phyloP scores from a whole-genome alignment of 2,888 invertebrate genomes.

The Chaetogeoica ovagalla region DNA sequence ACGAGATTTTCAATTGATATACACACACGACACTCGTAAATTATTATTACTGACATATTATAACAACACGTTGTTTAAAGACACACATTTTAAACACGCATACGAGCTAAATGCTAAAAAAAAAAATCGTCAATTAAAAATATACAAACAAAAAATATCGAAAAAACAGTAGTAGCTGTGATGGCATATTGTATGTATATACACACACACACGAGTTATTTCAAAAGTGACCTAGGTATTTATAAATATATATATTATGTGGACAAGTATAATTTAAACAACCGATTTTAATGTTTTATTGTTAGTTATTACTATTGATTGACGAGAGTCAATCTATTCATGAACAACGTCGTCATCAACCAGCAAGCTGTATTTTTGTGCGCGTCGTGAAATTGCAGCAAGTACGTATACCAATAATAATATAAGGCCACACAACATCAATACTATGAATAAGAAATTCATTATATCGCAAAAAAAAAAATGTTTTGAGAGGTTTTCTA shows the following conservation, averaged over 20 bases:
- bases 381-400: no score
- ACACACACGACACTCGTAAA: neutral
- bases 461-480: no score
- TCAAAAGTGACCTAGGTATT: no score
- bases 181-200: neutral
- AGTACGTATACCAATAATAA: no score
- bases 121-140: neutral
- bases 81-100: neutral
- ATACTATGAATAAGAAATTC: no score
- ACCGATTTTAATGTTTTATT: neutral
- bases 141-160: neutral
- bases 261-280: neutral
- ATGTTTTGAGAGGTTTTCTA: no score
- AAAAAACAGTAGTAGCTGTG: no score
- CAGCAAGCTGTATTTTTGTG: neutral
- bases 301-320: conserved; percentile 10
- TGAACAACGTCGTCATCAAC: neutral
- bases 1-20: neutral
- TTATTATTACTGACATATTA: neutral
- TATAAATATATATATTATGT: no score
- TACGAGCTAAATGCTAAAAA: neutral
- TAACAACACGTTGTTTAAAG: neutral
- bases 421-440: no score
- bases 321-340: neutral
- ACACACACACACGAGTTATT: no score